Evolutionary conservation across 2,113 vertebrate species (phyloP).

Genomic region (Serinus canaria): DNA sequence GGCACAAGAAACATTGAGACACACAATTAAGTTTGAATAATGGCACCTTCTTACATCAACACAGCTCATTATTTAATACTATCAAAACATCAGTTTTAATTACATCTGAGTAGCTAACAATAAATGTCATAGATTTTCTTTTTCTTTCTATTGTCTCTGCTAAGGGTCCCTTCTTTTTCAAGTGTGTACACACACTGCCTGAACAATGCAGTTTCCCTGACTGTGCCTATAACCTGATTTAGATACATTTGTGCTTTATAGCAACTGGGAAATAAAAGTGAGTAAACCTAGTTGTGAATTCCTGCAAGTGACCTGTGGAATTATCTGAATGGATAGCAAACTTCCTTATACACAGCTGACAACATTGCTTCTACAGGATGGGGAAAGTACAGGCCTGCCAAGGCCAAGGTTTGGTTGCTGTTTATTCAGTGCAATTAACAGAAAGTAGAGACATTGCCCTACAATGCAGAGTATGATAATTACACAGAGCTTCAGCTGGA

Average conservation of each 20-base stretch:
- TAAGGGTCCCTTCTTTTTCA: background rate
- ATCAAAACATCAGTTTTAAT: slow-evolving; percentile 10
- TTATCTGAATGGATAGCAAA: background rate
- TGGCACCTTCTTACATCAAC: background rate
- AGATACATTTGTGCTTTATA: background rate
- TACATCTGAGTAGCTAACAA: background rate
- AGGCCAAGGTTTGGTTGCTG: background rate
- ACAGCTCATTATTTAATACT: slow-evolving; percentile 2
- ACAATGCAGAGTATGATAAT: background rate
- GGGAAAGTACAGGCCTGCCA: background rate
- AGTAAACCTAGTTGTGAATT: background rate
- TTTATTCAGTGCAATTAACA: background rate
- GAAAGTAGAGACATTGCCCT: background rate
- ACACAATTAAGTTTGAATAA: slow-evolving; percentile 20
- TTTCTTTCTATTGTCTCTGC: background rate
- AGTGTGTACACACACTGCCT: background rate
- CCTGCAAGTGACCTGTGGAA: background rate
- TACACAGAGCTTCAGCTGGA: background rate
- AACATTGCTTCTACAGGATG: background rate
- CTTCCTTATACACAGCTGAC: background rate
- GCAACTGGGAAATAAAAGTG: background rate
- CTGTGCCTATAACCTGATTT: background rate
- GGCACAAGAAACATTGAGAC: background rate
- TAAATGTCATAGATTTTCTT: background rate
- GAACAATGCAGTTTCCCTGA: background rate